A percentile compares a stretch with the other conserved stretches of the same genome.
Conservation (phyloP, 2,113 vertebrate species). For the Porphyrio hochstetteri region DNA sequence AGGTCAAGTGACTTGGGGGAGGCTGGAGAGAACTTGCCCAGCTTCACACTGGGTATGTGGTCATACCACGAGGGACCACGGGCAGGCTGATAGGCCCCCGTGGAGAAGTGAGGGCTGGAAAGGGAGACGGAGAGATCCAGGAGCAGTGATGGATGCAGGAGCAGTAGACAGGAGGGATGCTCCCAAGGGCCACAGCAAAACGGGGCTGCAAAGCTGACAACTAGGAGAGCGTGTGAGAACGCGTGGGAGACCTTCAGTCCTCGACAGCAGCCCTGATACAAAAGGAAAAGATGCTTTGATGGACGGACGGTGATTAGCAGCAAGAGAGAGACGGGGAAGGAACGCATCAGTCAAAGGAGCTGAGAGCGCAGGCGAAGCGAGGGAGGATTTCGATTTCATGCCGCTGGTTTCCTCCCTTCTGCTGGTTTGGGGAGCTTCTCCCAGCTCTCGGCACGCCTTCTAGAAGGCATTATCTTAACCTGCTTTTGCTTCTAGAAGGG, state of each 20-base stretch:
- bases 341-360: background rate
- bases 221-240: background rate
- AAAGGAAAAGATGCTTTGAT: conserved; percentile 2
- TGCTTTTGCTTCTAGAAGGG: background rate
- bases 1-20: conserved; percentile 53
- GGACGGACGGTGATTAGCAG: background rate
- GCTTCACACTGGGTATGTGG: accelerated
- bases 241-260: conserved; percentile 8
- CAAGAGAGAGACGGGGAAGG: background rate
- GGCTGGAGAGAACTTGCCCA: background rate
- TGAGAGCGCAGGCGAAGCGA: accelerated
- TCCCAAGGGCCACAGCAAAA: background rate
- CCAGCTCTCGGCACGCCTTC: background rate
- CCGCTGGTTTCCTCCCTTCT: background rate
- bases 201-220: background rate
- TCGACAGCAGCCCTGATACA: background rate
- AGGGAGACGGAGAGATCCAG: background rate
- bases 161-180: background rate
- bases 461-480: background rate
- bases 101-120: background rate
- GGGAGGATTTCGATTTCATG: background rate
- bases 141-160: background rate
- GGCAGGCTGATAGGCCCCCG: accelerated
- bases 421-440: background rate
- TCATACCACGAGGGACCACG: background rate